A percentile compares a stretch with the other conserved stretches of the same genome.
Conservation (phyloP, 2,888 invertebrate species). For the Andrena dorsata region DNA sequence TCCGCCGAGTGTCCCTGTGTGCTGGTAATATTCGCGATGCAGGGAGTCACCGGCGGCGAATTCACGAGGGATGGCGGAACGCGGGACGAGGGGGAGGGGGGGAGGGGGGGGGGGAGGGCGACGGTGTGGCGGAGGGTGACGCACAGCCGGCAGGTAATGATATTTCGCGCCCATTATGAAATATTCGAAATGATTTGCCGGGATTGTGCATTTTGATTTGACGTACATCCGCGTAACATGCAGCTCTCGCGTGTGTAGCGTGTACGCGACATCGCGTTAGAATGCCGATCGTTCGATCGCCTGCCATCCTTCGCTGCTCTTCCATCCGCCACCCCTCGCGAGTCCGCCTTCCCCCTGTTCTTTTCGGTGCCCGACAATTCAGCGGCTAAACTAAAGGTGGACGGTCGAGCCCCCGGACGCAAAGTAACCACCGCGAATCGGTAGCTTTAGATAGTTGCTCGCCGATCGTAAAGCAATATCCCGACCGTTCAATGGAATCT, state of each 20-base stretch:
- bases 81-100: slow-evolving; percentile 44
- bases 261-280: slow-evolving; percentile 18
- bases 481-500: slow-evolving; percentile 39
- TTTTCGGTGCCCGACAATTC: background rate
- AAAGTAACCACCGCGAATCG: background rate
- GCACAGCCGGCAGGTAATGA: slow-evolving; percentile 79
- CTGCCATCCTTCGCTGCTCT: background rate
- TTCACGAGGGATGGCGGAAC: slow-evolving; percentile 64
- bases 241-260: slow-evolving; percentile 6
- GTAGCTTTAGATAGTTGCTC: background rate
- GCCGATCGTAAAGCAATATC: slow-evolving; percentile 19
- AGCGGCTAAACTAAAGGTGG: background rate
- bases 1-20: slow-evolving; percentile 35
- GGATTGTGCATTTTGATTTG: slow-evolving; percentile 84
- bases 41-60: slow-evolving; percentile 66
- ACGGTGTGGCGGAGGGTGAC: slow-evolving; percentile 56
- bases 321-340: background rate
- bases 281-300: slow-evolving; percentile 30
- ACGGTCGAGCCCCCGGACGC: background rate
- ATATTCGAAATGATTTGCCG: slow-evolving; percentile 84
- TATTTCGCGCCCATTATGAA: slow-evolving; percentile 84
- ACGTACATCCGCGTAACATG: slow-evolving; percentile 74
- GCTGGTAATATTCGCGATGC: slow-evolving; percentile 57
- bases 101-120: slow-evolving; percentile 46
- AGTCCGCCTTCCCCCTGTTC: background rate